Conservation (phyloP, 2,113 vertebrate species). For the Oncorhynchus gorbuscha region DNA sequence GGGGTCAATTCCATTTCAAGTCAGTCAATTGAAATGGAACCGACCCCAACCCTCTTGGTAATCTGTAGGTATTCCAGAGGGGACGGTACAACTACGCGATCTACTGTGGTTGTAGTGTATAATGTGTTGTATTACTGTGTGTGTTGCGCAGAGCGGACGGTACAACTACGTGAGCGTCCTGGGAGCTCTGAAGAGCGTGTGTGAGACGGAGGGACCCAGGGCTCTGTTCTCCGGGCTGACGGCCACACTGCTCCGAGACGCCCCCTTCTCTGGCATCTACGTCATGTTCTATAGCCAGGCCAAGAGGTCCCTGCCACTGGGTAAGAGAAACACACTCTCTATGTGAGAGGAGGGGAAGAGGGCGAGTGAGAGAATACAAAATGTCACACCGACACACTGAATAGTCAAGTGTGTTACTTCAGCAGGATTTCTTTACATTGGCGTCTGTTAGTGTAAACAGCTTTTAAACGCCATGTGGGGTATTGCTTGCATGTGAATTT, state of each 20-base stretch:
- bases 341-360: not conserved
- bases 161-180: conserved; percentile 84
- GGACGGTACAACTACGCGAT: conserved; percentile 55
- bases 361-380: not conserved
- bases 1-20: too few species aligned
- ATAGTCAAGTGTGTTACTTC: too few species aligned
- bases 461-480: not conserved
- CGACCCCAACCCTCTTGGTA: too few species aligned
- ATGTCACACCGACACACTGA: too few species aligned
- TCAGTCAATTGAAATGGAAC: too few species aligned
- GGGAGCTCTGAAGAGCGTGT: conserved; percentile 84
- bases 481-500: too few species aligned
- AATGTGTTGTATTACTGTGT: too few species aligned
- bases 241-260: conserved; percentile 89
- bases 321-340: conserved; percentile 50
- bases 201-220: conserved; percentile 80
- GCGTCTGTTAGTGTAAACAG: too few species aligned
- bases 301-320: conserved; percentile 77
- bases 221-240: conserved; percentile 92
- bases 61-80: conserved; percentile 73
- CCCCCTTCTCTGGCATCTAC: conserved; percentile 96
- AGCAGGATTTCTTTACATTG: too few species aligned
- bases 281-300: conserved; percentile 97
- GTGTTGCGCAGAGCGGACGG: conserved; percentile 80
- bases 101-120: too few species aligned